Conservation (phyloP, 1,140 invertebrate genomes). For the Halyomorpha halys region DNA sequence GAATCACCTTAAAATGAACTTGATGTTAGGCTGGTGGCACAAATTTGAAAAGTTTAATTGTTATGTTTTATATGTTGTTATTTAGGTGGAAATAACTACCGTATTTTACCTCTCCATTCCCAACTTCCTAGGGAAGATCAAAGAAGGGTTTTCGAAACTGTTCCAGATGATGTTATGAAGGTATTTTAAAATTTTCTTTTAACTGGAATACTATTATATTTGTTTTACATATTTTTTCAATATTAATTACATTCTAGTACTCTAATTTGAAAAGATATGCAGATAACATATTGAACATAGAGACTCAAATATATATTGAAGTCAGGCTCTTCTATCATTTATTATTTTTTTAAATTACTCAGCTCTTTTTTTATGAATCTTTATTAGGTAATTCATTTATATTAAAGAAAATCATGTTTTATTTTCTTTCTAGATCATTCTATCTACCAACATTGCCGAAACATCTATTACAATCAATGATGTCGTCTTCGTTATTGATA, state of each 20-base stretch:
- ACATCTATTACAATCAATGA: conserved; percentile 95
- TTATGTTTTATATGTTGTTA: conserved; percentile 4
- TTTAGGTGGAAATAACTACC: conserved; percentile 46
- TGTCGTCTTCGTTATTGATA: conserved; percentile 91
- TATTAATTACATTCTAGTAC: too few relatives aligned
- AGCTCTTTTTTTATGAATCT: not conserved
- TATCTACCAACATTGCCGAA: conserved; percentile 87
- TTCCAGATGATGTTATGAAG: conserved; percentile 60
- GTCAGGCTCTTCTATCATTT: not conserved
- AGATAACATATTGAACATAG: too few relatives aligned
- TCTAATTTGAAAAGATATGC: too few relatives aligned
- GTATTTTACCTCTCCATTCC: conserved; percentile 77
- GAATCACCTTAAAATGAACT: too few relatives aligned
- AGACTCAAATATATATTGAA: too few relatives aligned
- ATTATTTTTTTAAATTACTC: not conserved
- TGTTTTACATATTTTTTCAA: too few relatives aligned
- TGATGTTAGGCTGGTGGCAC: too few relatives aligned
- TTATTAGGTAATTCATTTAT: not conserved
- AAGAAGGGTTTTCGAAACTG: conserved; percentile 70
- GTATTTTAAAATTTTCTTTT: conserved; percentile 33
- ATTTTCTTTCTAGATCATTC: conserved; percentile 51
- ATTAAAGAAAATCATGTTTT: not conserved
- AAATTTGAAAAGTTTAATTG: too few relatives aligned
- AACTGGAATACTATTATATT: too few relatives aligned
- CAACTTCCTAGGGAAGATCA: conserved; percentile 85